Evolutionary conservation across 2,113 vertebrate species (phyloP), one percentile per base, ranked within the genome.

Genomic region (Rhea pennata): DNA sequence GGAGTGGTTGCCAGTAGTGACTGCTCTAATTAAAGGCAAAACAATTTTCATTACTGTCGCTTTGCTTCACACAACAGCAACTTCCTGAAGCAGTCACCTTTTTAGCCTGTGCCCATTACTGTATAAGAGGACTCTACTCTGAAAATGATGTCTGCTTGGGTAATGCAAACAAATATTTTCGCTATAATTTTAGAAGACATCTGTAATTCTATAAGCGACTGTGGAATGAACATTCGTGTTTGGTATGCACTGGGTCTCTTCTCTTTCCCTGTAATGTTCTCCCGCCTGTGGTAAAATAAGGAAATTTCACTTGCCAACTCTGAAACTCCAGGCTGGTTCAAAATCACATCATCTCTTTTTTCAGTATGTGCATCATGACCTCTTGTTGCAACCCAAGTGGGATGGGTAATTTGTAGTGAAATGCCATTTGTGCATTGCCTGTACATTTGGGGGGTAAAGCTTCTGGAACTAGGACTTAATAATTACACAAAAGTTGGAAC

Each of bases 11-110:
- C 93, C 91, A 93, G 64, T 72, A 93, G 83, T 84, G 95, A 95
- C 88, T 82, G 88, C 53, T 84, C 64, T 92, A 93, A 93, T 96
- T 89, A 95, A 91, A 81, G 87, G 58, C 84, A 92, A 91, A 96
- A 22, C 65, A 71, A 87, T 78, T 90, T 90, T 94, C 69, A 84
- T 96, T 92, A 78, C 73, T 17, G 2, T 33, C 0, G 8, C 80
- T 88, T 95, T 95, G 65, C 76, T 96, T 88, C 86, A 70, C 79
- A 76, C 54, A 83, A 76, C 71, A 84, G 76, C 87, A 66, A 15
- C 20, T 15, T 87, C 84, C 92, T 67, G 78, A 86, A 92, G 89
- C 75, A 80, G 56, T 78, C 89, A 86, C 85, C 5, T 2, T 81
- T 85, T 77, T 56, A 94, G 58, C 84, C 84, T 76, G 39, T 65